These are phyloP conservation scores for Apostichopus californicus DNA, from an alignment of 35 echinoderm and acorn worm genomes.

Conservation along the genomic window DNA sequence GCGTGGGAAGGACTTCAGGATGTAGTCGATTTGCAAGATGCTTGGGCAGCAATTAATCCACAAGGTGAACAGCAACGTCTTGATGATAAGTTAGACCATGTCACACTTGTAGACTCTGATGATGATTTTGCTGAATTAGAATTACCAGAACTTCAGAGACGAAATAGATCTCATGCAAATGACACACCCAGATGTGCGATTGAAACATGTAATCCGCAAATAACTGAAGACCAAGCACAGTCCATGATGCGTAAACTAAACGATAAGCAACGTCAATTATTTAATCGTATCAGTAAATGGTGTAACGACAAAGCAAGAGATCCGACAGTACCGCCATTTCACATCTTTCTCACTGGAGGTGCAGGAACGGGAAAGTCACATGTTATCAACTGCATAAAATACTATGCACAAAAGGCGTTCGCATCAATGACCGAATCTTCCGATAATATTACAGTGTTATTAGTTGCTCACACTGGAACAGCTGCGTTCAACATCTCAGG, in stretches of 20 bases:
- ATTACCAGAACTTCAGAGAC: constrained; percentile 1
- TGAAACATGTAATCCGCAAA: neutral
- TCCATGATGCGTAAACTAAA: constrained; percentile 27
- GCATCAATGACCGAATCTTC: neutral
- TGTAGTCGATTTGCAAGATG: constrained; percentile 16
- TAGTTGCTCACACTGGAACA: constrained; percentile 68
- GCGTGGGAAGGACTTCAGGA: constrained; percentile 5
- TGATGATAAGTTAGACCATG: neutral
- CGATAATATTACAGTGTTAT: constrained; percentile 60
- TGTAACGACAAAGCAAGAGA: neutral
- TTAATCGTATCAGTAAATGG: constrained; percentile 5
- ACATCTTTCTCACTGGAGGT: constrained; percentile 31
- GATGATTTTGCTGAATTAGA: neutral
- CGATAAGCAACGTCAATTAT: constrained; percentile 27
- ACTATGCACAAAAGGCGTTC: neutral
- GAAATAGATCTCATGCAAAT: too few species aligned
- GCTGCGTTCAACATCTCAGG: constrained; percentile 75
- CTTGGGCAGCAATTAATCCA: constrained; percentile 6
- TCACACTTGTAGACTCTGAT: neutral
- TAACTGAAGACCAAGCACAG: neutral
- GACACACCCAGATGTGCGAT: neutral
- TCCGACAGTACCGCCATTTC: constrained; percentile 8
- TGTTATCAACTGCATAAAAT: constrained; percentile 18
- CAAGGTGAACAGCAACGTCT: neutral
- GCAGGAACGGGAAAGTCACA: constrained; percentile 54